Conservation (phyloP, 2,797 vertebrate genomes). For the Poeciliopsis gracilis region DNA sequence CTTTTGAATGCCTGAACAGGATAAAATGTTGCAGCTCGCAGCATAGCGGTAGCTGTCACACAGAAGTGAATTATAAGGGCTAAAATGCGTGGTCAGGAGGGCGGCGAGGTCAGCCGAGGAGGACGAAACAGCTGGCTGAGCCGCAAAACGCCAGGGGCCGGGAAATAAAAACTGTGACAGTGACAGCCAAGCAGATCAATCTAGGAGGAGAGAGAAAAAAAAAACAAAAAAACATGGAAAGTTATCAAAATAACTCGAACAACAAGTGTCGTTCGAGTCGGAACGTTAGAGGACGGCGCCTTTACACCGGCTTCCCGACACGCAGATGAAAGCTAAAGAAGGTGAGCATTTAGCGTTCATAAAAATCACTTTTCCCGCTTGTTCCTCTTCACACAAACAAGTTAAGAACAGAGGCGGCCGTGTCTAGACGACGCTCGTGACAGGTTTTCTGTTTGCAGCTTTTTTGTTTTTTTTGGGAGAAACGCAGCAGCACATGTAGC, state of each 20-base stretch:
- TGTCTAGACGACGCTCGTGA: slow-evolving; percentile 5
- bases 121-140: slow-evolving; percentile 19
- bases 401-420: slow-evolving; percentile 5
- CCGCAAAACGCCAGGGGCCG: slow-evolving; percentile 31
- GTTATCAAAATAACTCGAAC: slow-evolving; percentile 32
- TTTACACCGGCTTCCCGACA: not conserved
- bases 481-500: slow-evolving; percentile 11
- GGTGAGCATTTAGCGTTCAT: slow-evolving; percentile 47
- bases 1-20: slow-evolving; percentile 7
- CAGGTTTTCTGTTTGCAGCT: slow-evolving; percentile 4
- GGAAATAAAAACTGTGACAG: not conserved
- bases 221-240: slow-evolving; percentile 7
- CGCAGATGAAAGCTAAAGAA: slow-evolving; percentile 24
- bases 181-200: slow-evolving; percentile 24
- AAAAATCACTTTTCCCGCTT: slow-evolving; percentile 17
- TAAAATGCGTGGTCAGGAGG: slow-evolving; percentile 20
- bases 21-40: slow-evolving; percentile 20
- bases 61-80: slow-evolving; percentile 20
- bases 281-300: slow-evolving; percentile 27
- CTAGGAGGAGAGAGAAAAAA: not conserved
- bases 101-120: slow-evolving; percentile 12
- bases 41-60: slow-evolving; percentile 23
- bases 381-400: slow-evolving; percentile 24
- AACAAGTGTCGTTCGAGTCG: slow-evolving; percentile 14
- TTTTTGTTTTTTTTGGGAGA: slow-evolving; percentile 7